Conservation (phyloP, 2,797 vertebrate species). For the Rhyacichthys aspro region DNA sequence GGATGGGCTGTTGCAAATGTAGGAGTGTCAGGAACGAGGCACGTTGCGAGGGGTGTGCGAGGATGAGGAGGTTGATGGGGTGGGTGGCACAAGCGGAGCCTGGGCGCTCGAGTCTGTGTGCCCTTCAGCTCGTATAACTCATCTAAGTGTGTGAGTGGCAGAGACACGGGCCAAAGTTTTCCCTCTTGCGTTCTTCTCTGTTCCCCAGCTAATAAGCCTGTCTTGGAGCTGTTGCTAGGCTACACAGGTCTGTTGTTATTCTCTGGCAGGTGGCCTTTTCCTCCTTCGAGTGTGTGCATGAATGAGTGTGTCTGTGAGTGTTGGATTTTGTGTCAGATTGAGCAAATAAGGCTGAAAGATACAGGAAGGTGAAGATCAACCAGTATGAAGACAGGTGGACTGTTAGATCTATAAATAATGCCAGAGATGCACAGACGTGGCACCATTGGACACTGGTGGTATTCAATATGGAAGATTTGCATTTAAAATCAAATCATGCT, state of each 20-base stretch:
- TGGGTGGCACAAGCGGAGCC: conserved; percentile 26
- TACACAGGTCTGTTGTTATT: conserved; percentile 72
- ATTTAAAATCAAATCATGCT: not conserved
- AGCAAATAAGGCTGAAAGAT: conserved; percentile 5
- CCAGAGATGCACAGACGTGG: too few relatives aligned
- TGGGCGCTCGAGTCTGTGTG: conserved; percentile 28
- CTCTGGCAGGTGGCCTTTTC: conserved; percentile 73
- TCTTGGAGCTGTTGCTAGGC: conserved; percentile 80
- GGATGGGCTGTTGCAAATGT: conserved; percentile 50
- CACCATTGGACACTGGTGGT: too few relatives aligned
- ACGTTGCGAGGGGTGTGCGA: conserved; percentile 25
- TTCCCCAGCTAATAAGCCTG: conserved; percentile 62
- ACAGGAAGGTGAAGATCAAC: conserved; percentile 5
- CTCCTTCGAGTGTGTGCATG: conserved; percentile 35
- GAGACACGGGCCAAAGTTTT: conserved; percentile 66
- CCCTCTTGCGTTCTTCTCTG: conserved; percentile 52
- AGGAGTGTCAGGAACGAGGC: conserved; percentile 34
- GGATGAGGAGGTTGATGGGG: conserved; percentile 2
- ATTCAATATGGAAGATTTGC: too few relatives aligned
- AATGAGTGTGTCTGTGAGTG: conserved; percentile 9
- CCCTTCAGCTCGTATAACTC: conserved; percentile 36
- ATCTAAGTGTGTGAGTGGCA: conserved; percentile 35
- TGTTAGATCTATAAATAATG: not conserved
- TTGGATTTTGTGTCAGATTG: not conserved
- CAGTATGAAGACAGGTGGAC: conserved; percentile 6